Conservation (phyloP, 2,888 invertebrate genomes). For the Nemapogon koenigi region DNA sequence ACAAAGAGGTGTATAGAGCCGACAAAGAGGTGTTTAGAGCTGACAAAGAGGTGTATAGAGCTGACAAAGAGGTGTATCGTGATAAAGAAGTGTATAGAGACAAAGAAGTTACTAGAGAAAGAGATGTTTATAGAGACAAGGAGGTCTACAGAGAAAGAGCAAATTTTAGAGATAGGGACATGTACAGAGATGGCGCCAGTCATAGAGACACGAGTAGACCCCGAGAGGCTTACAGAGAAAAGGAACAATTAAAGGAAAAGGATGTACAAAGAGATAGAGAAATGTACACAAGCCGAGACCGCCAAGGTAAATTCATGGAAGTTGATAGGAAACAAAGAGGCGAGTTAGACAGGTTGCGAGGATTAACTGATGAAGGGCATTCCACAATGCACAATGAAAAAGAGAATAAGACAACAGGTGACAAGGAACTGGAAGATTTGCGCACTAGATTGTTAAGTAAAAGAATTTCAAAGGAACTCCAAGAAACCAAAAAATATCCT, state of each 20-base stretch:
- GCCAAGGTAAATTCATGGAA: slow-evolving; percentile 33
- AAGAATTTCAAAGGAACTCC: slow-evolving; percentile 70
- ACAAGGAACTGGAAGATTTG: slow-evolving; percentile 75
- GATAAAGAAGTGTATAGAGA: slow-evolving; percentile 40
- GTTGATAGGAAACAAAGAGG: slow-evolving; percentile 35
- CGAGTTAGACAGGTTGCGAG: slow-evolving; percentile 36
- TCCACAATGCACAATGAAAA: slow-evolving; percentile 48
- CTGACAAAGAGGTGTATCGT: slow-evolving; percentile 48
- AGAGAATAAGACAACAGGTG: slow-evolving; percentile 57
- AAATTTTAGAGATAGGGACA: slow-evolving; percentile 25
- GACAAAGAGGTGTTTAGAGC: slow-evolving; percentile 46
- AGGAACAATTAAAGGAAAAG: slow-evolving; percentile 43
- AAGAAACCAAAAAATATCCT: slow-evolving; percentile 40
- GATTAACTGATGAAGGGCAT: slow-evolving; percentile 43
- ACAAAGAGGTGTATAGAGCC: slow-evolving; percentile 34
- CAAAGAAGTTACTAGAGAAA: slow-evolving; percentile 29
- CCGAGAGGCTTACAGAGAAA: slow-evolving; percentile 48
- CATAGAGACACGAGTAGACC: slow-evolving; percentile 46
- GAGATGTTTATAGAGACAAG: slow-evolving; percentile 28
- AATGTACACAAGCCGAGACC: slow-evolving; percentile 11
- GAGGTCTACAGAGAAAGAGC: slow-evolving; percentile 33
- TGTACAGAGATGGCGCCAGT: slow-evolving; percentile 22
- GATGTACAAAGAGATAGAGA: slow-evolving; percentile 31
- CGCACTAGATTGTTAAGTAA: slow-evolving; percentile 76
- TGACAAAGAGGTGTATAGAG: no score